Evolutionary conservation across 2,797 vertebrate species (phyloP).

Genomic region (Enteromius viviparus): DNA sequence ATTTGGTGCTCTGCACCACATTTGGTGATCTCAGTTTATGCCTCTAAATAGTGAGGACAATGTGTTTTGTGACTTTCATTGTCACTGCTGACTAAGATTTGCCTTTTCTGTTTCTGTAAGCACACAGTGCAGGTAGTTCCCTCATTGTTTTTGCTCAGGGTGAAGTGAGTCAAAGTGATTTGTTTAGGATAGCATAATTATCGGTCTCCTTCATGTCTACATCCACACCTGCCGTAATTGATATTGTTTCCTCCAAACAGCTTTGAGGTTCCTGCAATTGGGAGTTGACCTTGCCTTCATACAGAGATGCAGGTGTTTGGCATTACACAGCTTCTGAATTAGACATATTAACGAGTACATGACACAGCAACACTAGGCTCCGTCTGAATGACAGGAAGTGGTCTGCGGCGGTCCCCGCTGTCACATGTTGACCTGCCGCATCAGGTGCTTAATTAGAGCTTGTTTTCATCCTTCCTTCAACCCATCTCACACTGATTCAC

Average conservation of each 20-base stretch:
- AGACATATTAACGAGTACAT: constrained; percentile 14
- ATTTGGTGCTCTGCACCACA: background rate
- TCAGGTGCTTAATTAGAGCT: constrained; percentile 40
- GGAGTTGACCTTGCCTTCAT: constrained; percentile 3
- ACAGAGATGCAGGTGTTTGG: constrained; percentile 23
- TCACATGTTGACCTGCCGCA: constrained; percentile 15
- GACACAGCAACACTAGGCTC: constrained; percentile 11
- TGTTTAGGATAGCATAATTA: background rate
- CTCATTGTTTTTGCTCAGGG: background rate
- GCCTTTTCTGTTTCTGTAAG: constrained; percentile 13
- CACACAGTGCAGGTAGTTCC: background rate
- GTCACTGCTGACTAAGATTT: background rate
- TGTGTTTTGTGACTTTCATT: background rate
- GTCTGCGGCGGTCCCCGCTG: background rate
- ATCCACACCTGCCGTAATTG: background rate
- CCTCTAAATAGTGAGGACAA: background rate
- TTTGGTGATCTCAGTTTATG: background rate
- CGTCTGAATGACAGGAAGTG: constrained; percentile 19
- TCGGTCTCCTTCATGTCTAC: background rate
- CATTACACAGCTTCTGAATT: constrained; percentile 14
- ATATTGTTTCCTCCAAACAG: constrained; percentile 6
- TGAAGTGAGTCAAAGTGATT: background rate
- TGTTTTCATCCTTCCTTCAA: constrained; percentile 6
- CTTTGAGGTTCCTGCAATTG: background rate
- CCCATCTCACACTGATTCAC: constrained; percentile 27